Base-by-base conservation (phyloP, 1,140 invertebrate species). In the Cydia strobilella region DNA sequence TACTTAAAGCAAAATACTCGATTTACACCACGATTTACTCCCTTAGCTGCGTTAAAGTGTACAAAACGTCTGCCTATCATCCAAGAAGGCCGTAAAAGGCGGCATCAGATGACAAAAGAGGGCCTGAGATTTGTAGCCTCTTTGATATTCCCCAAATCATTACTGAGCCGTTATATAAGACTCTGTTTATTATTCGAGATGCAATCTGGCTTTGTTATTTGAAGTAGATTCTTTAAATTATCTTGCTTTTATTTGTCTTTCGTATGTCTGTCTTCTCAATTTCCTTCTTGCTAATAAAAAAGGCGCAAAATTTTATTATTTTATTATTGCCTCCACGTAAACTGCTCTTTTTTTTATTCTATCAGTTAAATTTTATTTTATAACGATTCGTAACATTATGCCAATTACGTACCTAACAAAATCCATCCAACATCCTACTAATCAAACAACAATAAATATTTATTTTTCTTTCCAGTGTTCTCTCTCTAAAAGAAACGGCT, bases 121-220 rank as follows among this genome's bases (percentile, higher is more conserved):
- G 51, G 54, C 20, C 20, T 59, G 54, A 23, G 18, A 59, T 59
- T 59, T 59, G 54, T 59, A 59, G 54, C 54, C 54, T 59, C 54
- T 23, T 59, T 59, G 54, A 59, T 59, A 59, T 7, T 59, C 54
- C 20, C 54, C 20, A 59, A 59, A 59, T 59, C 54, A 59, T 59
- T 59, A 59, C 54, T 59, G 54, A 59, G 9, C 54, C 54, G 54
- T 59, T 18, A 59, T 23, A 23, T 59, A 12, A 59, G 54, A 59
- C 20, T 20, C 18, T 59, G 54, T 59, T 59, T 59, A 23, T 59
- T 23, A 59, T 59, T 59, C 9, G 54, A 9, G n/a, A 23, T 59
- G 54, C 54, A 23, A 59, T 59, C 54, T 59, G 54, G 54, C 18
- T 23, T 59, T 59, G 54, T 59, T 59, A 23, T 59, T 59, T 59